phyloP scores from a whole-genome alignment of 2,797 vertebrate species.

The Cyclura pinguis region DNA sequence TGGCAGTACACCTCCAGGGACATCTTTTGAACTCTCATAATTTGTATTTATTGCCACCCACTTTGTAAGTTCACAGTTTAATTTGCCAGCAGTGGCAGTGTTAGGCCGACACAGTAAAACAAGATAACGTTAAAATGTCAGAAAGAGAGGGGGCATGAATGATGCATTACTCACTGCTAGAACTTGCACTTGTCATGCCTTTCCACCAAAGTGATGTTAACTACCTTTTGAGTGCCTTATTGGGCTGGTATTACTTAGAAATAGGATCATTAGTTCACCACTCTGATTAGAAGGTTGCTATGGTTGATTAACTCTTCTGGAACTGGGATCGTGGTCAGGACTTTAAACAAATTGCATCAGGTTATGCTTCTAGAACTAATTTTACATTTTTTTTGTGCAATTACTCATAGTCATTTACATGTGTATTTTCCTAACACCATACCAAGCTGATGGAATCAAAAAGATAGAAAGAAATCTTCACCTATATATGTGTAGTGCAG shows the following conservation, averaged over 20 bases:
- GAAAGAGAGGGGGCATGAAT: constrained; percentile 83
- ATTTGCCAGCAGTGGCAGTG: constrained; percentile 85
- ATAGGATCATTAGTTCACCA: constrained; percentile 84
- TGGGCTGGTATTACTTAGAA: constrained; percentile 84
- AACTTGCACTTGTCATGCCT: constrained; percentile 84
- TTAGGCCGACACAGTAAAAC: constrained; percentile 88
- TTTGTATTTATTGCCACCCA: constrained; percentile 85
- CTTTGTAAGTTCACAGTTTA: constrained; percentile 87
- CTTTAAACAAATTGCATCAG: constrained; percentile 73
- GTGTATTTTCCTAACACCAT: constrained; percentile 72
- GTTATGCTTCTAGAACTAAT: constrained; percentile 82
- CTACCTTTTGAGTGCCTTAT: constrained; percentile 85
- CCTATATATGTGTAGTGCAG: not conserved
- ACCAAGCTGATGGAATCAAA: constrained; percentile 54
- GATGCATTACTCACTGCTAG: constrained; percentile 86
- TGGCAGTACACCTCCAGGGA: constrained; percentile 81
- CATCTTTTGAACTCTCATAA: constrained; percentile 85
- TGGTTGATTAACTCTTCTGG: constrained; percentile 86
- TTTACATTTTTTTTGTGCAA: constrained; percentile 79
- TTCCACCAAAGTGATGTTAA: constrained; percentile 87
- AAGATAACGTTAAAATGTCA: constrained; percentile 88
- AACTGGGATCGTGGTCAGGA: constrained; percentile 78
- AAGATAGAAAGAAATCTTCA: constrained; percentile 47
- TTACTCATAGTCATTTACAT: constrained; percentile 78
- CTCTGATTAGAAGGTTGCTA: constrained; percentile 82